phyloP scores from a whole-genome alignment of 2,113 vertebrate genomes.

The Neomonachus schauinslandi region DNA sequence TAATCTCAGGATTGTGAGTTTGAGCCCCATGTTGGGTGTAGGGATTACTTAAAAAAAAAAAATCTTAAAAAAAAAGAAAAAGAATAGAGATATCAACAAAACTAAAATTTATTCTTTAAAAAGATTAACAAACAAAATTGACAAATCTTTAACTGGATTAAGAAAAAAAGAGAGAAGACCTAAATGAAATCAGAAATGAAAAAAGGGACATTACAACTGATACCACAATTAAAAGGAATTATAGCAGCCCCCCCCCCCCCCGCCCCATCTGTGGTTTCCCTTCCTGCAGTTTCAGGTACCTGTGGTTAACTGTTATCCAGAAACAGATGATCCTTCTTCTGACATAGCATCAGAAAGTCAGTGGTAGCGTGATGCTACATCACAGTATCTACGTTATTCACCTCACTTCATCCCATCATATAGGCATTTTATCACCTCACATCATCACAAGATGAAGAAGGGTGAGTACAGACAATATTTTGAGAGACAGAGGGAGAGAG shows the following conservation, averaged over 20 bases:
- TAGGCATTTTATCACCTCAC: not conserved
- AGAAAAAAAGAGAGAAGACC: not conserved
- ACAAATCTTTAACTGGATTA: not conserved
- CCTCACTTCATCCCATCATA: not conserved
- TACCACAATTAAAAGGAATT: not conserved
- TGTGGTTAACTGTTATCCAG: not conserved
- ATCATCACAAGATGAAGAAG: not conserved
- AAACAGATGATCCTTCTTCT: not conserved
- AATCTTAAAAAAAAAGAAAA: not conserved
- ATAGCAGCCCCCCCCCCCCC: not conserved
- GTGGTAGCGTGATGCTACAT: not conserved
- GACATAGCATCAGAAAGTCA: not conserved
- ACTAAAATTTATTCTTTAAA: not conserved
- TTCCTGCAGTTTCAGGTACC: not conserved
- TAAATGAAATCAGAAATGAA: constrained; percentile 17
- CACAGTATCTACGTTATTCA: not conserved
- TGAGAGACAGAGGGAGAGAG: not conserved
- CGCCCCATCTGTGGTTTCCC: not conserved
- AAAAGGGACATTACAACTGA: not conserved
- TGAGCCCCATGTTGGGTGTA: not conserved
- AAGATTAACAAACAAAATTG: not conserved
- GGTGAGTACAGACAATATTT: not conserved
- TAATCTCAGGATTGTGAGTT: not conserved
- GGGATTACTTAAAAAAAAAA: not conserved
- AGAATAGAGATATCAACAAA: not conserved